A percentile compares a stretch with the other conserved stretches of the same genome.
phyloP scores from a whole-genome alignment of 2,797 vertebrate genomes.

The Astyanax mexicanus region DNA sequence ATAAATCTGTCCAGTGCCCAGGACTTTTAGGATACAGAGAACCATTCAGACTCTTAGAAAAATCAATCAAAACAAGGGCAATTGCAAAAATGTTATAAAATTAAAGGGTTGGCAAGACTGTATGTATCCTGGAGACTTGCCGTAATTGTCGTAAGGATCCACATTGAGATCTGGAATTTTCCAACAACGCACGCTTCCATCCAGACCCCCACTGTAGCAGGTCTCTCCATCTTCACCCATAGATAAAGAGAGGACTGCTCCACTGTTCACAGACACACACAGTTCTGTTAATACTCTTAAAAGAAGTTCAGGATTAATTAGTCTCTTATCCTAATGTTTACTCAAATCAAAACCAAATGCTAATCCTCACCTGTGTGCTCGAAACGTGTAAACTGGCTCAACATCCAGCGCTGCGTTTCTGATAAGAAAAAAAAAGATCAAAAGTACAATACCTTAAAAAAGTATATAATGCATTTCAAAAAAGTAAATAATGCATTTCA shows the following conservation, averaged over 20 bases:
- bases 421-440: conserved; percentile 5
- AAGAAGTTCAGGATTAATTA: not conserved
- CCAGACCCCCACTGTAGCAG: conserved; percentile 88
- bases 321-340: not conserved
- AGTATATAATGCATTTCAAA: too few species aligned
- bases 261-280: conserved; percentile 71
- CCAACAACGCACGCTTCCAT: conserved; percentile 86
- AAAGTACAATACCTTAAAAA: too few species aligned
- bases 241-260: conserved; percentile 85
- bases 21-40: too few species aligned
- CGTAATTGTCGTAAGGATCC: conserved; percentile 91
- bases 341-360: not conserved
- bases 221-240: conserved; percentile 84
- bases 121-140: conserved; percentile 69
- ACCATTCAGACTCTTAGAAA: too few species aligned
- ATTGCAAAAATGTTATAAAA: not conserved
- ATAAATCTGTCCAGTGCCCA: too few species aligned
- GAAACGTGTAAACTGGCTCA: conserved; percentile 91
- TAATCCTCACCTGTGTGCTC: conserved; percentile 85
- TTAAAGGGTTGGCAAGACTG: not conserved
- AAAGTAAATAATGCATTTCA: too few species aligned
- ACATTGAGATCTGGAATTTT: conserved; percentile 90
- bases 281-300: not conserved
- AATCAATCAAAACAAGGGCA: too few species aligned
- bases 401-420: conserved; percentile 90